These are phyloP conservation scores for Serrognathus titanus DNA, from an alignment of 2,888 invertebrate species.

Conservation along the genomic window DNA sequence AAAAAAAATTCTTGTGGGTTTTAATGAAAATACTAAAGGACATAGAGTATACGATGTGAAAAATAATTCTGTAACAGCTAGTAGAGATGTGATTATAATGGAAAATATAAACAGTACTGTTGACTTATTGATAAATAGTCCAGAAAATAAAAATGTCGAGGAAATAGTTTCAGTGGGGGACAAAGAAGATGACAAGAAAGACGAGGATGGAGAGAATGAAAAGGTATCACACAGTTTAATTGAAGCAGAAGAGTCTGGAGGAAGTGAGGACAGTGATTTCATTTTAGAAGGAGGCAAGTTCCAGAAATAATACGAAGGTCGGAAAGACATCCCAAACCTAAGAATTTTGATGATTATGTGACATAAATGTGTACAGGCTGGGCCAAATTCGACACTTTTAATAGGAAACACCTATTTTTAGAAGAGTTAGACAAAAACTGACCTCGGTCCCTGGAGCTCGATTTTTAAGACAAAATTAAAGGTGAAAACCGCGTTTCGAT, in stretches of 20 bases:
- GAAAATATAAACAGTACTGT: slow-evolving; percentile 13
- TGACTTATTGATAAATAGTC: not conserved
- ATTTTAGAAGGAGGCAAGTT: not conserved
- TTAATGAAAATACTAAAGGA: slow-evolving; percentile 16
- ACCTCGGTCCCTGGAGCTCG: no score
- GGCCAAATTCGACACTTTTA: no score
- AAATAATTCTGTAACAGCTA: slow-evolving; percentile 9
- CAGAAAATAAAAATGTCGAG: slow-evolving; percentile 3
- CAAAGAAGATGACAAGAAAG: not conserved
- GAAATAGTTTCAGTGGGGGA: slow-evolving; percentile 18
- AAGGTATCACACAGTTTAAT: not conserved
- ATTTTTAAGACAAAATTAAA: no score
- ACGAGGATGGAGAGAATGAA: not conserved
- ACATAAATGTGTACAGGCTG: slow-evolving; percentile 28
- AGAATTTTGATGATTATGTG: slow-evolving; percentile 24
- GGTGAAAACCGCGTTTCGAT: no score
- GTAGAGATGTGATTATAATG: slow-evolving; percentile 20
- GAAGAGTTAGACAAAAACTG: no score
- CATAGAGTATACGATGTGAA: slow-evolving; percentile 18
- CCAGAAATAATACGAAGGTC: slow-evolving; percentile 20
- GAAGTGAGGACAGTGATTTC: slow-evolving; percentile 8
- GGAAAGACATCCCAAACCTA: slow-evolving; percentile 21
- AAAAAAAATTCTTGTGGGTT: slow-evolving; percentile 24
- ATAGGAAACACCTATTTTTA: no score
- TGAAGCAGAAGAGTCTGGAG: slow-evolving; percentile 1